phyloP scores from a whole-genome alignment of 2,888 invertebrate species.

The Epirrita christyi region DNA sequence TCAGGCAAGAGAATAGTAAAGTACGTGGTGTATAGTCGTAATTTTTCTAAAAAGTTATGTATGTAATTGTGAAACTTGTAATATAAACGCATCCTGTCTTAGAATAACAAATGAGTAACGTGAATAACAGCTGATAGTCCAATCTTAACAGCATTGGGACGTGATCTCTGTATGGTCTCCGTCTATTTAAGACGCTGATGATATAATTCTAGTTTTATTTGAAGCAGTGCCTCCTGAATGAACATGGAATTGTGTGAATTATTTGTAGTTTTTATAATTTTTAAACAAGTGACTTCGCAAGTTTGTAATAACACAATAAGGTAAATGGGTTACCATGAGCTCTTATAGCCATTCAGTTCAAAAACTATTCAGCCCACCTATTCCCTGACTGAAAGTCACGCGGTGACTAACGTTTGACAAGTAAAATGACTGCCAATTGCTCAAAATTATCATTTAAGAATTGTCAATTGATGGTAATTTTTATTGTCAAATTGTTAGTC shows the following conservation, averaged over 20 bases:
- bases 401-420: no score
- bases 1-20: no score
- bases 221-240: slow-evolving; percentile 22
- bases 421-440: no score
- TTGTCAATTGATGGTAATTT: no score
- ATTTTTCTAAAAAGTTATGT: no score
- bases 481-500: no score
- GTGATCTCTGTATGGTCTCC: slow-evolving; percentile 9
- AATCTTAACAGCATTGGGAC: slow-evolving; percentile 17
- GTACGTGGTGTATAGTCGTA: no score
- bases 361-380: no score
- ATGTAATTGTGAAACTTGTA: background rate
- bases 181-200: slow-evolving; percentile 11
- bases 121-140: slow-evolving; percentile 10
- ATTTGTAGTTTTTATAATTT: slow-evolving; percentile 5
- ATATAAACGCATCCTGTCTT: background rate
- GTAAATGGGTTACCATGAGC: no score
- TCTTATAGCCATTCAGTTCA: no score
- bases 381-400: no score
- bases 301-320: slow-evolving; percentile 31
- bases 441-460: no score
- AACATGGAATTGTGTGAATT: slow-evolving; percentile 11
- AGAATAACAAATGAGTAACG: background rate
- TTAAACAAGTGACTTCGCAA: slow-evolving; percentile 9
- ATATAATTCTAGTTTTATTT: background rate